These are phyloP conservation scores for Penaeus japonicus DNA, from an alignment of 1,140 invertebrate genomes.

Conservation along the genomic window DNA sequence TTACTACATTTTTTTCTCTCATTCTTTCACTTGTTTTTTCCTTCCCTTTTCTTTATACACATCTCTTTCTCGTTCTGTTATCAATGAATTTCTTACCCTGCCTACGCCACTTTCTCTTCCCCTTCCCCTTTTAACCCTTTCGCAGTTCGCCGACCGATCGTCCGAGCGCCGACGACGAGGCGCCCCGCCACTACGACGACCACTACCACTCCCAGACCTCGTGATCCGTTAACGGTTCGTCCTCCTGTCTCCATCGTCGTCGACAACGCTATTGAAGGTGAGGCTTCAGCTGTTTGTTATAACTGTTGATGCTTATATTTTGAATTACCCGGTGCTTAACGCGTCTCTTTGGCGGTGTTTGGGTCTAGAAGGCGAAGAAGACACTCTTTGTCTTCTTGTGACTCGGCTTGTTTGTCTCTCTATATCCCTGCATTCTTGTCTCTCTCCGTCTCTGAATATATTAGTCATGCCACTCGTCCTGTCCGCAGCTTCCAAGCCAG, in stretches of 20 bases:
- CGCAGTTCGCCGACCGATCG: neutral
- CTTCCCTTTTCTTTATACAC: neutral
- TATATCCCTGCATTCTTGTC: too few relatives aligned
- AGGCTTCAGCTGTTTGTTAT: neutral
- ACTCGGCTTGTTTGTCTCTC: too few relatives aligned
- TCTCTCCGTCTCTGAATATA: too few relatives aligned
- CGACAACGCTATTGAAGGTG: conserved; percentile 21
- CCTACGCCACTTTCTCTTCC: neutral
- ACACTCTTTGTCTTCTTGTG: too few relatives aligned
- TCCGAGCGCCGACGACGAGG: neutral
- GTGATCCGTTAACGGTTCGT: neutral
- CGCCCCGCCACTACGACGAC: neutral
- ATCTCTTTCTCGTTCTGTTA: neutral
- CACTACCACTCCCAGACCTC: neutral
- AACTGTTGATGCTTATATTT: too few relatives aligned
- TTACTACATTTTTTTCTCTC: too few relatives aligned
- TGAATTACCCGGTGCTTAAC: too few relatives aligned
- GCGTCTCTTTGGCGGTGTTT: too few relatives aligned
- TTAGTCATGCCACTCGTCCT: neutral
- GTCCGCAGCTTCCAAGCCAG: neutral
- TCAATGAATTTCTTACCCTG: too few relatives aligned
- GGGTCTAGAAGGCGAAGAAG: too few relatives aligned
- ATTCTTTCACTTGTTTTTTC: too few relatives aligned
- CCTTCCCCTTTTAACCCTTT: neutral
- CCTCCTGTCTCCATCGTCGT: neutral